These are phyloP conservation scores for Allacma fusca DNA, from an alignment of 2,888 invertebrate genomes.

Conservation along the genomic window DNA sequence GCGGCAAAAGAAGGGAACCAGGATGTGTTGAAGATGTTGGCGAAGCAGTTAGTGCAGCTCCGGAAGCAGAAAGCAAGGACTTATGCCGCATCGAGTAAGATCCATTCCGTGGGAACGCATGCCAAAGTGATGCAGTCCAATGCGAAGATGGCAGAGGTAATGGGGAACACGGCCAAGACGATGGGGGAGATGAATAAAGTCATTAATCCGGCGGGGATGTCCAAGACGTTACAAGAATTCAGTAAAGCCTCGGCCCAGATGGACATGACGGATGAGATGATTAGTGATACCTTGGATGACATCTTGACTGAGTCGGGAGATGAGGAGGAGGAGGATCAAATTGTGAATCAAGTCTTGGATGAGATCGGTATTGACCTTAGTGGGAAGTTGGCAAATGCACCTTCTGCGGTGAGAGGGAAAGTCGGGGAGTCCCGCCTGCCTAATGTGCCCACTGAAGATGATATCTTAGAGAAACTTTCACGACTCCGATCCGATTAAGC, in stretches of 20 bases:
- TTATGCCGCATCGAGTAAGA: constrained; percentile 63
- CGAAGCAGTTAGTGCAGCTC: constrained; percentile 86
- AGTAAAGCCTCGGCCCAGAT: constrained; percentile 84
- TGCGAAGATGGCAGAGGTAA: constrained; percentile 83
- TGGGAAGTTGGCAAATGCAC: constrained; percentile 70
- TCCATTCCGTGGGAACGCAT: constrained; percentile 77
- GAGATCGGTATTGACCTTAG: constrained; percentile 95
- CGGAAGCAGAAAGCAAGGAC: constrained; percentile 87
- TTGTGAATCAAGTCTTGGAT: constrained; percentile 91
- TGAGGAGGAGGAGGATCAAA: constrained; percentile 85
- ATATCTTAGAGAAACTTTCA: constrained; percentile 74
- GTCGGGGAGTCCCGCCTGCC: constrained; percentile 68
- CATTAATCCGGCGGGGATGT: constrained; percentile 84
- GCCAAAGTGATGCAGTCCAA: constrained; percentile 92
- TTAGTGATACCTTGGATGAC: constrained; percentile 89
- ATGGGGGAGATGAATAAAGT: constrained; percentile 88
- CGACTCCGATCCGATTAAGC: too few relatives aligned
- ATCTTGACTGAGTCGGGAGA: constrained; percentile 88
- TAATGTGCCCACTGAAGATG: constrained; percentile 71
- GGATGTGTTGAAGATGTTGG: constrained; percentile 81
- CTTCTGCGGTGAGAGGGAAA: constrained; percentile 73
- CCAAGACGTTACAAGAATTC: constrained; percentile 84
- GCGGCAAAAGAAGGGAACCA: constrained; percentile 87
- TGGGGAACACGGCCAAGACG: constrained; percentile 87
- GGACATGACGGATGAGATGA: constrained; percentile 96